Evolutionary conservation across 2,888 invertebrate genomes (phyloP), one percentile per base, ranked within the genome.

Genomic region (Acronicta leporina): DNA sequence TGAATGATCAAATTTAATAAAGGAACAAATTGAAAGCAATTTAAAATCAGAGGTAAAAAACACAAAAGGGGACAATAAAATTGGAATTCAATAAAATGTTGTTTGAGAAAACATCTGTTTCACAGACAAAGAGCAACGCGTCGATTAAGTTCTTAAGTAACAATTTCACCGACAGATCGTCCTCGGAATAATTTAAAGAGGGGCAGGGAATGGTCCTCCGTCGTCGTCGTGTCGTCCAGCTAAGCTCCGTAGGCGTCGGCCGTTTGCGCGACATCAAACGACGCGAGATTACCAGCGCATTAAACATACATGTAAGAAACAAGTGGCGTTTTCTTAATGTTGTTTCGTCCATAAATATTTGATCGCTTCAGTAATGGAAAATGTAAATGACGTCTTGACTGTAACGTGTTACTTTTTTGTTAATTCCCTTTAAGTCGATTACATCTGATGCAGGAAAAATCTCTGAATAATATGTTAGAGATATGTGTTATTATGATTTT

Each of bases 311-410:
- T 87, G 86, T 75, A 70, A 80, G 79, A 85, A 87, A 85, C 86
- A 87, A 87, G 82, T 84, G 81, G 68, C 83, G 86, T 85, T 90
- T 88, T 88, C 89, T 90, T 91, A 92, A 92, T 89, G 89, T 88
- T 88, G 87, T 91, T 90, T 89, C 79, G 79, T 80, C 83, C 84
- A 91, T 92, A 89, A 92, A 93, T 93, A 91, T 92, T 92, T 89
- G 83, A 92, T 89, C 74, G 80, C 72, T 70, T 65, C 77, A 71
- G 83, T 88, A 90, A 92, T 90, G 87, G 89, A 89, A 91, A 86
- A 91, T 92, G 88, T 87, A 88, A 91, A 91, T 89, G 81, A 83
- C 67, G 81, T 83, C 77, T 80, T 83, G 79, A 77, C 76, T 70
- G 70, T 55, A 60, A 63, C 59, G 64, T 73, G 67, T 78, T 46